A percentile compares a stretch with the other conserved stretches of the same genome.
Evolutionary conservation across 2,888 invertebrate genomes (phyloP).

Genomic region (Ariolimax columbianus): DNA sequence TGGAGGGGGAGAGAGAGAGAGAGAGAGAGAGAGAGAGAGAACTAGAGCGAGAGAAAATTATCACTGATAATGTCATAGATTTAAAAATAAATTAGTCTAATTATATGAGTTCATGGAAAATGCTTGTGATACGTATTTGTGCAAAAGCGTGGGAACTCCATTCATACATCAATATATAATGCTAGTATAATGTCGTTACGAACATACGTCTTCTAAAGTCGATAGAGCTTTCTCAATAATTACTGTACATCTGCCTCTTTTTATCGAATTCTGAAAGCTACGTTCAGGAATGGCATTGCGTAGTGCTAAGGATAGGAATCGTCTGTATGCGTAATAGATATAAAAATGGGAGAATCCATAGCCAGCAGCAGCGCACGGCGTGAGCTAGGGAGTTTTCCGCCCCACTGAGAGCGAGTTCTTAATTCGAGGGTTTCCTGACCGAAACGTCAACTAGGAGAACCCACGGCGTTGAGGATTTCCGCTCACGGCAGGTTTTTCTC

Average conservation of each 20-base stretch:
- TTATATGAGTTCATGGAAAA: conserved; percentile 42
- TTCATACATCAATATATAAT: background rate
- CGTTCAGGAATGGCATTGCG: background rate
- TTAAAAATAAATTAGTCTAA: background rate
- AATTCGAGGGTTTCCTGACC: background rate
- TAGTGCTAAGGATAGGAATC: background rate
- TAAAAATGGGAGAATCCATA: background rate
- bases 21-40: too few species aligned
- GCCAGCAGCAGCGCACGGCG: background rate
- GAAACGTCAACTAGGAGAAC: background rate
- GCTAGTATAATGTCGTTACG: background rate
- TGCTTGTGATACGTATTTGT: background rate
- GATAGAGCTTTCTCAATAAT: background rate
- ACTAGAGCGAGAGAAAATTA: too few species aligned
- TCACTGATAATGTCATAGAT: background rate
- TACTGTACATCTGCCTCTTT: background rate
- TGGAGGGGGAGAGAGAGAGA: too few species aligned
- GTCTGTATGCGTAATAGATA: background rate
- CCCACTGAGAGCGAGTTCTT: conserved; percentile 11
- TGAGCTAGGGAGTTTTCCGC: conserved; percentile 28
- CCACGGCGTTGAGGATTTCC: conserved; percentile 41
- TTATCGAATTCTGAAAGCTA: background rate
- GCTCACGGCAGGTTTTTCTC: background rate
- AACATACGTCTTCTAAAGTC: background rate
- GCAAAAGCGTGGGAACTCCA: background rate